These are phyloP conservation scores for Hyphantria cunea DNA, from an alignment of 1,140 invertebrate genomes.

Conservation along the genomic window DNA sequence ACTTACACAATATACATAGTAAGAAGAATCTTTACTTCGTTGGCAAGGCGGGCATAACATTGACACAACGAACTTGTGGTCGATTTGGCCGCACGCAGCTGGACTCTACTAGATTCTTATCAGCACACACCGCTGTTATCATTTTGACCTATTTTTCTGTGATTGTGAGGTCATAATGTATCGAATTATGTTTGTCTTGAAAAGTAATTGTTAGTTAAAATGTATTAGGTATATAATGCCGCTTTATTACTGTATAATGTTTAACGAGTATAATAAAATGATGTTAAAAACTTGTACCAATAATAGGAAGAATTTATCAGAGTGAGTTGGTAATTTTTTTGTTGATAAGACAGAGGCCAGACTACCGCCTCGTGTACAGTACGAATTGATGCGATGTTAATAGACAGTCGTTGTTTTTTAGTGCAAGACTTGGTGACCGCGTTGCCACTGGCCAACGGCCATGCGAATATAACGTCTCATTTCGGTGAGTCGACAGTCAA, in stretches of 20 bases:
- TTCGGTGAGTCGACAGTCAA: conserved; percentile 79
- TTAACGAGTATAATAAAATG: conserved; percentile 6
- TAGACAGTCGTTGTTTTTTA: conserved; percentile 80
- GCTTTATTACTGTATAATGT: conserved; percentile 23
- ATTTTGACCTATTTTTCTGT: conserved; percentile 66
- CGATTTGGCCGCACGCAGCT: conserved; percentile 55
- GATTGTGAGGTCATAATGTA: conserved; percentile 34
- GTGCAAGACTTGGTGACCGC: conserved; percentile 82
- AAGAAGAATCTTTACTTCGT: conserved; percentile 58
- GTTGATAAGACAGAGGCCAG: conserved; percentile 44
- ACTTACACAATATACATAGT: conserved; percentile 40
- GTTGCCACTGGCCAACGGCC: conserved; percentile 81
- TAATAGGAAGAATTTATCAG: conserved; percentile 35
- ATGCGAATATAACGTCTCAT: conserved; percentile 79
- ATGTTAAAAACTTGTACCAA: conserved; percentile 31
- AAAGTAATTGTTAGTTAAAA: conserved; percentile 22
- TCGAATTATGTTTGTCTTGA: conserved; percentile 24
- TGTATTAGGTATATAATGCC: conserved; percentile 20
- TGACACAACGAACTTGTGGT: conserved; percentile 58
- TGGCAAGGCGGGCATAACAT: conserved; percentile 72
- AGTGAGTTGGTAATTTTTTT: conserved; percentile 30
- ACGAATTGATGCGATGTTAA: conserved; percentile 70
- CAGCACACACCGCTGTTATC: conserved; percentile 69
- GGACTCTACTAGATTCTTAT: conserved; percentile 74
- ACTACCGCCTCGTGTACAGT: conserved; percentile 39